Evolutionary conservation across 1,140 invertebrate genomes (phyloP).

Genomic region (Geopemphigus sp.): DNA sequence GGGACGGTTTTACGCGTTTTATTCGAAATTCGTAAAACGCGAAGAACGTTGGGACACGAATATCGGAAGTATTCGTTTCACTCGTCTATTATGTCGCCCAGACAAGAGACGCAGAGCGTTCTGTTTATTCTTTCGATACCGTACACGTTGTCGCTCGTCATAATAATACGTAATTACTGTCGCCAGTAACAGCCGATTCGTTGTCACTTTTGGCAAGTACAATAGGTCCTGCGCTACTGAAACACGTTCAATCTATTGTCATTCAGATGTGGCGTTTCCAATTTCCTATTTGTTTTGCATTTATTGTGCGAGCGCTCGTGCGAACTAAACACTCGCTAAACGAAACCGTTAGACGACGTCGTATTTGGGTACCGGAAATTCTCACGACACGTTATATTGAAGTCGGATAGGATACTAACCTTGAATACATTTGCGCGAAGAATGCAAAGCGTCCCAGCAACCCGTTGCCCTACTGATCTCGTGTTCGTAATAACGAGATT

Average conservation of each 20-base stretch:
- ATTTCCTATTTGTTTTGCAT: neutral
- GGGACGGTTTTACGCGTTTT: too few relatives aligned
- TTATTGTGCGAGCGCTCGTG: neutral
- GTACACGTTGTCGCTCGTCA: neutral
- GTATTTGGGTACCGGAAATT: neutral
- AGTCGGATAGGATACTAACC: neutral
- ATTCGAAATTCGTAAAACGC: too few relatives aligned
- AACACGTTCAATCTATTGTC: conserved; percentile 23
- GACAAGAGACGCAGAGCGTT: neutral
- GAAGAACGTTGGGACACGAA: too few relatives aligned
- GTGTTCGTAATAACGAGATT: neutral
- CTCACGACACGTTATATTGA: conserved; percentile 12
- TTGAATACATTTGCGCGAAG: neutral
- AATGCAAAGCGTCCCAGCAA: neutral
- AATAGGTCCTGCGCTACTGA: neutral
- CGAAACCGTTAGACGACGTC: neutral
- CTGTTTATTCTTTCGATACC: neutral
- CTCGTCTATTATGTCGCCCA: too few relatives aligned
- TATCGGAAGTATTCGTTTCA: too few relatives aligned
- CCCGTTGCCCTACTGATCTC: conserved; percentile 7
- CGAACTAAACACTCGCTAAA: neutral
- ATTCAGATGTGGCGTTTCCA: neutral
- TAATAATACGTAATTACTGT: neutral
- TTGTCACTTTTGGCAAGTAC: neutral
- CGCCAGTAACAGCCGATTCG: neutral